Base-by-base conservation (phyloP, 92 coral and sea anemone genomes). In the Heliopora coerulea region DNA sequence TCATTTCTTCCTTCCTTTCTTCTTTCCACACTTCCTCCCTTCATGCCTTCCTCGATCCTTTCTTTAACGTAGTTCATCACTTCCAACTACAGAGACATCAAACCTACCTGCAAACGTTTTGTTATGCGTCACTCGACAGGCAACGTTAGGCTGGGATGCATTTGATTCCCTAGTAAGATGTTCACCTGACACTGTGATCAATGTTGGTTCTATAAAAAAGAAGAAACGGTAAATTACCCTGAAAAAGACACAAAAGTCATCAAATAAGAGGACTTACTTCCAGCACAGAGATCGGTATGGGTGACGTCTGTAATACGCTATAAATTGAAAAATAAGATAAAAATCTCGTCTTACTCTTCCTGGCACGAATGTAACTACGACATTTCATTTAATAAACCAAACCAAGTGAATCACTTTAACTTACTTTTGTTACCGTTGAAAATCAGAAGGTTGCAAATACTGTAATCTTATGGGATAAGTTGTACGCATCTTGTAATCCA, bases 81-180 rank as follows among this genome's bases (percentile, higher is more conserved):
- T n/a, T n/a, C n/a, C n/a, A n/a, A n/a, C n/a, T n/a, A n/a, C n/a
- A n/a, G n/a, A n/a, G n/a, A n/a, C n/a, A n/a, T n/a, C n/a, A n/a
- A 39, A 26, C 57, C 35, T 54, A 70, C 77, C 77, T 0, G 63
- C 21, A 54, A 3, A n/a, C 10, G 77, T 50, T 0, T 52, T 39
- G 26, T 70, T 70, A 41, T 52, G 34, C 48, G 6, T 4, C n/a
- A 70, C 49, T 17, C 50, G 62, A 70, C 77, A 70, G n/a, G 77
- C 77, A 30, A 70, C 77, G 30, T 70, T 70, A 19, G 62, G 12
- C 6, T 12, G 34, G 2, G 59, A 18, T 20, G 31, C 18, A 52
- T 70, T 41, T 52, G 74, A 44, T 21, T 48, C 14, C 17, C 63
- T 62, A 19, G n/a, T 5, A 23, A 70, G 77, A 52, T 54, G 30